phyloP scores from a whole-genome alignment of 2,797 vertebrate genomes.

The Silurus lanzhouensis region DNA sequence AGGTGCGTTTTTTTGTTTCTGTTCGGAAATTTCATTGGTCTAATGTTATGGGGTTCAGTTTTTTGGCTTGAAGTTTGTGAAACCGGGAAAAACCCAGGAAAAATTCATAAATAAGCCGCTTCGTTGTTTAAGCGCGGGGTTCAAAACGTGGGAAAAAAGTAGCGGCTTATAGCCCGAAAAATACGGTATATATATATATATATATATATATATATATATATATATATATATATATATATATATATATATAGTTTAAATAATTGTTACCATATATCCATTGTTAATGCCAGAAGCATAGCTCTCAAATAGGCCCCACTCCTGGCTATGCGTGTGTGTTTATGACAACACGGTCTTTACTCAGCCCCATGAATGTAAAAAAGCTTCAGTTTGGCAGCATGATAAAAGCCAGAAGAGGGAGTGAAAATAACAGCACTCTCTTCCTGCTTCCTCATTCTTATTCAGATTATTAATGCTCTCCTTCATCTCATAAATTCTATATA shows the following conservation, averaged over 20 bases:
- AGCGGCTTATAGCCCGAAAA: too few species aligned
- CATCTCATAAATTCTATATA: constrained; percentile 25
- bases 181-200: too few species aligned
- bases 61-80: too few species aligned
- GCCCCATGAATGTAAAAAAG: constrained; percentile 4
- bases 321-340: constrained; percentile 17
- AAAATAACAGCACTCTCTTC: constrained; percentile 42
- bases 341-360: background rate
- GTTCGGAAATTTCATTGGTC: too few species aligned
- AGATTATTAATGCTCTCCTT: constrained; percentile 23
- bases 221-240: too few species aligned
- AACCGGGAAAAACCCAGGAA: too few species aligned
- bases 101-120: too few species aligned
- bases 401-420: constrained; percentile 27
- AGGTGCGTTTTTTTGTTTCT: too few species aligned
- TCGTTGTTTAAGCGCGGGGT: too few species aligned
- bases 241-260: background rate
- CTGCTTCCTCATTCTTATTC: constrained; percentile 45
- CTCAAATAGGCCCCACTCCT: background rate
- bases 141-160: too few species aligned
- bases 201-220: too few species aligned
- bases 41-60: too few species aligned
- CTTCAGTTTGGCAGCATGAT: background rate
- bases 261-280: background rate
- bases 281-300: background rate